Conservation (phyloP, 2,888 invertebrate genomes). For the Chalcosyrphus nemorum region DNA sequence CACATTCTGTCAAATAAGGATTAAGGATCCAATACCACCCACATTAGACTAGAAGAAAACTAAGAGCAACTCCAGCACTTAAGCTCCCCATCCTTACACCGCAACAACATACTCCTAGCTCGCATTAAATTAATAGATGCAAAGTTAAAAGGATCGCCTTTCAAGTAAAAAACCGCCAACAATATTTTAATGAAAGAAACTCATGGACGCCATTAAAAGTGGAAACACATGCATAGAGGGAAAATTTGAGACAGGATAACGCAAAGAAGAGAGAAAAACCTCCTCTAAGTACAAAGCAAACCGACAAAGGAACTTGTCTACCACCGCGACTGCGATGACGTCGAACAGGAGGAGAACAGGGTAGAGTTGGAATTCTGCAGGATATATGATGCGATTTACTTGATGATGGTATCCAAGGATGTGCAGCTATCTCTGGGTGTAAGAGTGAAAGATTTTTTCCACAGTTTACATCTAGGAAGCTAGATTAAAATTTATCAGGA, state of each 20-base stretch:
- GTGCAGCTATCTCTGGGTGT: conserved; percentile 4
- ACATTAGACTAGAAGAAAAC: conserved; percentile 34
- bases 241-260: conserved; percentile 31
- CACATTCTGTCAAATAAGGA: conserved; percentile 30
- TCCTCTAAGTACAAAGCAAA: conserved; percentile 47
- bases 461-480: conserved; percentile 52
- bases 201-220: conserved; percentile 66
- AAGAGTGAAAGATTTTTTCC: conserved; percentile 28
- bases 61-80: conserved; percentile 30
- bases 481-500: conserved; percentile 74
- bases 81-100: conserved; percentile 1
- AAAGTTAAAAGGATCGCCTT: conserved; percentile 80
- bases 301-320: conserved; percentile 60
- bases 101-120: conserved; percentile 17
- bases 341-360: neutral
- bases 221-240: conserved; percentile 36
- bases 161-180: conserved; percentile 80
- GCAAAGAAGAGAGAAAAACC: conserved; percentile 19
- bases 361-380: conserved; percentile 49
- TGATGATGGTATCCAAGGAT: conserved; percentile 23
- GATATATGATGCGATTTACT: conserved; percentile 68
- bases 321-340: conserved; percentile 34
- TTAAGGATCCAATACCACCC: conserved; percentile 35
- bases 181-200: conserved; percentile 77
- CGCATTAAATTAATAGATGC: conserved; percentile 79